Evolutionary conservation across 2,113 vertebrate species (phyloP).

Genomic region (Terrapene triunguis): DNA sequence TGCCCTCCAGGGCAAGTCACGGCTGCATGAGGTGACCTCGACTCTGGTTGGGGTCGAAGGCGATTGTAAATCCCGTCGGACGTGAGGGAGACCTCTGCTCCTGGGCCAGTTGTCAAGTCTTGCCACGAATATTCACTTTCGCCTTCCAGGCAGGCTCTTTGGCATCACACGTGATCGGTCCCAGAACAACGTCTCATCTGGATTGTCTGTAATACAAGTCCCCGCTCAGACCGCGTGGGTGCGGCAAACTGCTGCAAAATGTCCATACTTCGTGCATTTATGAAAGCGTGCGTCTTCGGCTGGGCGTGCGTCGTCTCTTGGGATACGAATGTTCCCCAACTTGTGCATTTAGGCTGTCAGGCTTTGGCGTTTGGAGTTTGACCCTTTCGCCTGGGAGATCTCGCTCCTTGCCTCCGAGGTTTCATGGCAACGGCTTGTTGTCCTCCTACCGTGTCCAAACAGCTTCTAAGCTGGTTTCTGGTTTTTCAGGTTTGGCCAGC

Average conservation of each 20-base stretch:
- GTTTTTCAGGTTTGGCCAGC: background rate
- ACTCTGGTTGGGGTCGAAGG: background rate
- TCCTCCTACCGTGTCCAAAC: background rate
- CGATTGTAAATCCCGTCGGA: background rate
- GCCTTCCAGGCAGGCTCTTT: background rate
- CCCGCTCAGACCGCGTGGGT: accelerated
- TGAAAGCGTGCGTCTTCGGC: accelerated
- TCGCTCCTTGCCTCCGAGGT: background rate
- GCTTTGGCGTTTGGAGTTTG: background rate
- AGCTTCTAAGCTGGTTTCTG: background rate
- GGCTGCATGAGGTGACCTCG: background rate
- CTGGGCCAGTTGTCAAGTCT: background rate
- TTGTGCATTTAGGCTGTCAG: background rate
- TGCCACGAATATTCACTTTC: background rate
- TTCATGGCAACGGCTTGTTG: background rate
- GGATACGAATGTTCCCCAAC: background rate
- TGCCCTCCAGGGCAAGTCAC: background rate
- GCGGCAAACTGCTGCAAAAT: background rate
- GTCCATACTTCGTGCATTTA: background rate
- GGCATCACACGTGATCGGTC: no score
- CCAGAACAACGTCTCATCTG: background rate
- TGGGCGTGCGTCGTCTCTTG: background rate
- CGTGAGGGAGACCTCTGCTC: background rate
- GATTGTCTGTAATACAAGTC: background rate
- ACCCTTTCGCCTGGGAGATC: background rate